Base-by-base conservation (phyloP, 2,113 vertebrate species). In the Cyprinus carpio region DNA sequence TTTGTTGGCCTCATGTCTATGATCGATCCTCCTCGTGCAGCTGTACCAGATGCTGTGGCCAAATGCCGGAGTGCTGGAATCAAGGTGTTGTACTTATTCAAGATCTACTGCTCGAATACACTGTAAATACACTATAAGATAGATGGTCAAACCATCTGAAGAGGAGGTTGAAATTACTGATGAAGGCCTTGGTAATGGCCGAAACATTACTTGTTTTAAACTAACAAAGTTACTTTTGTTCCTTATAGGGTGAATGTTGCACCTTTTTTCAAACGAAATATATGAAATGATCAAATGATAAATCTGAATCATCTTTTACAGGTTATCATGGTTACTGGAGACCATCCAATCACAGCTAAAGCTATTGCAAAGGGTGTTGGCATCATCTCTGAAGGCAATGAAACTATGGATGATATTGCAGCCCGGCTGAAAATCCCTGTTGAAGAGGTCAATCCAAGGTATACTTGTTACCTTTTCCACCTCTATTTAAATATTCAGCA, bases 291-390 rank as follows among this genome's bases (percentile, higher is more conserved):
- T 58, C 29, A 29, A 40, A 51, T 12, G 0, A 69, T 31, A n/a
- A 54, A 4, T 15, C 46, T 11, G 25, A 37, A 82, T 40, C 37
- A 18, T 43, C 6, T 37, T 11, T 29, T 20, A 54, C 54, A 97
- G 97, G 96, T 98, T 81, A 97, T 98, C 90, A 97, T 98, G 97
- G 96, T 98, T 40, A 98, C 96, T 0, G 97, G 97, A 15, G 97
- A 98, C 84, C 97, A 98, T 90, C 97, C 97, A 11, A 98, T 99
- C 92, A 98, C 96, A 5, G 97, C 97, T 85, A 99, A 97, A 85
- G 97, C 97, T 87, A 98, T 98, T 0, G 97, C 97, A 87, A 98
- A n/a, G 75, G 96, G 97, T 0, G 97, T 98, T 23, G 97, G 97
- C 5, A 98, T n/a, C n/a, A n/a, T n/a, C n/a, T n/a, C n/a, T n/a